These are phyloP conservation scores for Drosophila mayri DNA, from an alignment of 1,140 invertebrate genomes.

Conservation along the genomic window DNA sequence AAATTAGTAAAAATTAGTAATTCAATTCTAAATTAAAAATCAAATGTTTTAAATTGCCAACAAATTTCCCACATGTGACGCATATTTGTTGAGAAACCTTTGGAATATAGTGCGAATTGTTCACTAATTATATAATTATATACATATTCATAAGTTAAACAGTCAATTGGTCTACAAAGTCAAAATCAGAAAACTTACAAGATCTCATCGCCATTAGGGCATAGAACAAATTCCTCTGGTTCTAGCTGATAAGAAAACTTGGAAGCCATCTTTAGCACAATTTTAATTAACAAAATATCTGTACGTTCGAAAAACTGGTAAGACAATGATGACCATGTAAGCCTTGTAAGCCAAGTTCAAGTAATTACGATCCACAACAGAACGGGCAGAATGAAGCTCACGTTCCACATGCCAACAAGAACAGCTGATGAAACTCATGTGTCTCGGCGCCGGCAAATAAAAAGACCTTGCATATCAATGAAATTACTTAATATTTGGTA, in stretches of 20 bases:
- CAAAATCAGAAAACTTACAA: slow-evolving; percentile 35
- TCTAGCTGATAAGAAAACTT: slow-evolving; percentile 72
- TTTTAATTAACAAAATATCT: slow-evolving; percentile 1
- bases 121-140: neutral
- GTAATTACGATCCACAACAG: slow-evolving; percentile 7
- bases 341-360: neutral
- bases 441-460: slow-evolving; percentile 2
- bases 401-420: neutral
- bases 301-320: slow-evolving; percentile 15
- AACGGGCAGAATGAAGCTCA: neutral
- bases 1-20: neutral
- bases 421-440: slow-evolving; percentile 22
- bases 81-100: neutral
- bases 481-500: neutral
- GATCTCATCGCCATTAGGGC: neutral
- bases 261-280: slow-evolving; percentile 54
- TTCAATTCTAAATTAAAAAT: neutral
- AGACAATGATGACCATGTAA: slow-evolving; percentile 14
- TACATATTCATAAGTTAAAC: too few relatives aligned
- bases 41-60: neutral
- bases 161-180: too few relatives aligned
- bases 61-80: neutral
- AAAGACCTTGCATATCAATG: neutral
- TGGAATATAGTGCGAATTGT: neutral
- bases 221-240: slow-evolving; percentile 48